A percentile compares a stretch with the other conserved stretches of the same genome.
Evolutionary conservation across 2,113 vertebrate genomes (phyloP).

Genomic region (Sciurus niger): DNA sequence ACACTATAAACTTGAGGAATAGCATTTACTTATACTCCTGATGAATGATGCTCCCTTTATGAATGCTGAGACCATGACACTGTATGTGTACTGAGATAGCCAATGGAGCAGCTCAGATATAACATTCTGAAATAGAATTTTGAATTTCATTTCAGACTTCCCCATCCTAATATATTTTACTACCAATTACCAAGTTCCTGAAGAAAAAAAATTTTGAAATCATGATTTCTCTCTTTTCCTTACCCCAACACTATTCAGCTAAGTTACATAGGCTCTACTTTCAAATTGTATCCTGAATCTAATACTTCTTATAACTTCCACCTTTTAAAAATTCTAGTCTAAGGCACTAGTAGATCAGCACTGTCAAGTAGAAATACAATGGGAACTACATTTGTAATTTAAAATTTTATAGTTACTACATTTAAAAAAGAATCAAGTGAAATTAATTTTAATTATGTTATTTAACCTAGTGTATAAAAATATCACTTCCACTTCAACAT

Average conservation of each 20-base stretch:
- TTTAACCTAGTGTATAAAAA: background rate
- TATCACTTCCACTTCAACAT: background rate
- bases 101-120: background rate
- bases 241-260: background rate
- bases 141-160: background rate
- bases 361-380: background rate
- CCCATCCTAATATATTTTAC: background rate
- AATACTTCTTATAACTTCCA: background rate
- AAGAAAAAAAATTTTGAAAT: background rate
- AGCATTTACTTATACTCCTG: background rate
- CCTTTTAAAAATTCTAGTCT: conserved; percentile 1
- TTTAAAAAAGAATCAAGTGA: conserved; percentile 26
- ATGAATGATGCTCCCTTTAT: background rate
- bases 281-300: background rate
- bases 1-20: background rate
- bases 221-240: conserved; percentile 8
- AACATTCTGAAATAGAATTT: background rate
- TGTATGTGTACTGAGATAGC: background rate
- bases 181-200: background rate
- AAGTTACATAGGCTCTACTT: background rate
- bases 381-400: background rate
- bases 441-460: conserved; percentile 41
- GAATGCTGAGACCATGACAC: background rate
- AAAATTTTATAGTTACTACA: conserved; percentile 28
- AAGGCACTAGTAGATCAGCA: background rate